A percentile compares a stretch with the other conserved stretches of the same genome.
These are phyloP conservation scores for Molossus molossus DNA, from an alignment of 2,797 vertebrate species.

Conservation along the genomic window DNA sequence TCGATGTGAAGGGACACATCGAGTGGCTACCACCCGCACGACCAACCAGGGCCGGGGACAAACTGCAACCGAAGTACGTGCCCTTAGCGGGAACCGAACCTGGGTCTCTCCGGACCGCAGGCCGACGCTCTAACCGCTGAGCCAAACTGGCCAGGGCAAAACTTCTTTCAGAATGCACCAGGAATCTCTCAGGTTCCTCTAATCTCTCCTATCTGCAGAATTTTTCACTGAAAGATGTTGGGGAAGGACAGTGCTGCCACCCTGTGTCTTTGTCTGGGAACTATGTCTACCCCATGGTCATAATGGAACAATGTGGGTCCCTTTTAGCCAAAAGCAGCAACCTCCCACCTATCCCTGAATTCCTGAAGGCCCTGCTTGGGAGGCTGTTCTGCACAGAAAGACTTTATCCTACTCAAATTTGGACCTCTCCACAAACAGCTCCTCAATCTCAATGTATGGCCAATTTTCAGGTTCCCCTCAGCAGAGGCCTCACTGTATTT, in stretches of 20 bases:
- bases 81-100: too few relatives aligned
- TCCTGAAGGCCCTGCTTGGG: not conserved
- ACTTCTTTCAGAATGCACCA: not conserved
- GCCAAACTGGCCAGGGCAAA: not conserved
- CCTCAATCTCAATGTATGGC: not conserved
- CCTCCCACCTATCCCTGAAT: not conserved
- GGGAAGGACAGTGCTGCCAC: slow-evolving; percentile 3
- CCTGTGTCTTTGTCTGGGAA: slow-evolving; percentile 43
- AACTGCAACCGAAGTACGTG: too few relatives aligned
- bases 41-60: too few relatives aligned
- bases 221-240: slow-evolving; percentile 12
- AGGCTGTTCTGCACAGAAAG: not conserved
- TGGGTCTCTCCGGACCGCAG: too few relatives aligned
- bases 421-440: not conserved
- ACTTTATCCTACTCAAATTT: not conserved
- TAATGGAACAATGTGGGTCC: slow-evolving; percentile 16
- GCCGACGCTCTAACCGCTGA: too few relatives aligned
- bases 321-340: not conserved
- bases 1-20: too few relatives aligned
- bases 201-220: slow-evolving; percentile 1
- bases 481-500: slow-evolving; percentile 36
- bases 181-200: slow-evolving; percentile 17
- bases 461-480: not conserved
- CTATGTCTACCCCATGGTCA: not conserved
- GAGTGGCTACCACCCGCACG: too few relatives aligned